These are phyloP conservation scores for Agapornis roseicollis DNA, from an alignment of 2,113 vertebrate genomes.

Conservation along the genomic window DNA sequence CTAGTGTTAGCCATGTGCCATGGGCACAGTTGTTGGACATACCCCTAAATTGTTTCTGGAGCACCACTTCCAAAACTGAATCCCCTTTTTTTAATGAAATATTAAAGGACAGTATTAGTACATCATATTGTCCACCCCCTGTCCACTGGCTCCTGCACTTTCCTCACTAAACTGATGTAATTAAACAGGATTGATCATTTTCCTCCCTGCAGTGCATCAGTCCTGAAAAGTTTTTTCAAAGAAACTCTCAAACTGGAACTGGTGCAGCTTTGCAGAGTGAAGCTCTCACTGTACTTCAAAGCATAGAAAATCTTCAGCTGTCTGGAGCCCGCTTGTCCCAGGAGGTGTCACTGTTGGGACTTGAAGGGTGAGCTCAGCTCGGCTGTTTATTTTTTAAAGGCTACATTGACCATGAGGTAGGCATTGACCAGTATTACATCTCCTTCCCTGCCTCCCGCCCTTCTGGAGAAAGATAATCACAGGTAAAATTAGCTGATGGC, in stretches of 20 bases:
- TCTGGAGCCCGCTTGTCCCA: slow-evolving; percentile 42
- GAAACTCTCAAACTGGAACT: not conserved
- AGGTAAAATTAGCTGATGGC: not conserved
- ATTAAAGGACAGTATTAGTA: not conserved
- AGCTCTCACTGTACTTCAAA: not conserved
- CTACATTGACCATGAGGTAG: not conserved
- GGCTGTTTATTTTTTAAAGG: not conserved
- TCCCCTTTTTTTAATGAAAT: not conserved
- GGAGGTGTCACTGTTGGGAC: slow-evolving; percentile 78
- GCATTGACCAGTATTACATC: not conserved
- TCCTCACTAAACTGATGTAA: slow-evolving; percentile 24
- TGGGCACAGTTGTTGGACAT: not conserved
- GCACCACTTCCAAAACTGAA: not conserved
- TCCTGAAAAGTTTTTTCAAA: not conserved
- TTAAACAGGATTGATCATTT: not conserved
- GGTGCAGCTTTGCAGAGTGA: not conserved
- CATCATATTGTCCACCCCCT: slow-evolving; percentile 1
- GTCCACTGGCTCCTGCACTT: not conserved
- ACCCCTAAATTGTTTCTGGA: not conserved
- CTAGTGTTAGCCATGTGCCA: not conserved
- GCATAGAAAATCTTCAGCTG: slow-evolving; percentile 13
- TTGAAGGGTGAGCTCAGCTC: slow-evolving; percentile 24
- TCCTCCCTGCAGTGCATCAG: not conserved
- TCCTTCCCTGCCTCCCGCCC: not conserved
- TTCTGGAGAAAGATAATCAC: not conserved